Conservation (phyloP, 1,140 invertebrate genomes). For the Drosophila teissieri region DNA sequence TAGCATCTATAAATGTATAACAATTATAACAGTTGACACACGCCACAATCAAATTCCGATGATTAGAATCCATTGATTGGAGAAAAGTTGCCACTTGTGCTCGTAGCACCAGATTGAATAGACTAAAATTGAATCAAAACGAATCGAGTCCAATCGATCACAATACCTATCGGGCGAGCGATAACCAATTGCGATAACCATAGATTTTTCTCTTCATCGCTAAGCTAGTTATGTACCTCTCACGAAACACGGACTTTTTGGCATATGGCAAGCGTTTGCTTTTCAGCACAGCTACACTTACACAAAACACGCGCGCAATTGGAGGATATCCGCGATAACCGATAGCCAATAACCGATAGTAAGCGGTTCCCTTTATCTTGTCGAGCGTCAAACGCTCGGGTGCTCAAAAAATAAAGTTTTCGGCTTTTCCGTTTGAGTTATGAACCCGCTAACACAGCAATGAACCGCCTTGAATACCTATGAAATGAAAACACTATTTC, state of each 20-base stretch:
- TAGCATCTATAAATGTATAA: constrained; percentile 34
- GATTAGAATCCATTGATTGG: constrained; percentile 20
- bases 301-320: constrained; percentile 11
- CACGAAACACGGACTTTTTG: constrained; percentile 31
- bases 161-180: constrained; percentile 31
- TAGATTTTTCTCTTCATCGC: constrained; percentile 13
- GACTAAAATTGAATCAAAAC: constrained; percentile 15
- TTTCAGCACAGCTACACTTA: constrained; percentile 27
- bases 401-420: not conserved
- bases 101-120: constrained; percentile 5
- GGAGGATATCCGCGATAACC: not conserved
- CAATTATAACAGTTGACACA: constrained; percentile 35
- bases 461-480: constrained; percentile 26
- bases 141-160: constrained; percentile 16
- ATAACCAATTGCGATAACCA: constrained; percentile 19
- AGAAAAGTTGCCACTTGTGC: constrained; percentile 8
- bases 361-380: not conserved
- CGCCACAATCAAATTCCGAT: constrained; percentile 35
- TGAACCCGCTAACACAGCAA: constrained; percentile 7
- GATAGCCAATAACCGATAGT: constrained; percentile 7
- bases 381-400: not conserved
- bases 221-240: constrained; percentile 8
- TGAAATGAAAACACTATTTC: constrained; percentile 14
- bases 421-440: constrained; percentile 15
- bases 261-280: constrained; percentile 46